Base-by-base conservation (phyloP, 1,140 invertebrate species). In the Drosophila parabipectinata region DNA sequence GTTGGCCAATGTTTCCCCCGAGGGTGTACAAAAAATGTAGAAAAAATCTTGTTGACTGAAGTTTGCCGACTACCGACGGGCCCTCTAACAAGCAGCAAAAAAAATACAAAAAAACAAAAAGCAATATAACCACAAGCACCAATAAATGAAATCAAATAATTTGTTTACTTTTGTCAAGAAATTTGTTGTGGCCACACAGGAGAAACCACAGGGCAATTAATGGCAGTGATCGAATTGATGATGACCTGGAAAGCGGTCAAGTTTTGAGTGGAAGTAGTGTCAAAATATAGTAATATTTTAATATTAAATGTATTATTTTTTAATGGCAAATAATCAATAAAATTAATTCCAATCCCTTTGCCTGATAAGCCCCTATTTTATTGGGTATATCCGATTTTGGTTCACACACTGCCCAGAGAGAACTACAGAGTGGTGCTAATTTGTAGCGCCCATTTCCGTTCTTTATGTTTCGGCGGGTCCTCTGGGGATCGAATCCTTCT, bases 361-460 rank as follows among this genome's bases (percentile, higher is more conserved):
- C 48, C 48, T 7, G 3, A 3, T 1, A 59, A 12, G 2, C 34
- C 15, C 15, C 4, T 1, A 3, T 4, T 1, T 21, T 39, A 45
- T 18, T 50, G 5, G 67, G 67, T 71, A 69, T 39, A 2, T 12
- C 64, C 26, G n/a, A 69, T 71, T 66, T 68, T 71, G 58, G 54
- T 77, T 77, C 66, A 77, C 75, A 72, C 74, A 72, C 53, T 66
- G 41, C 15, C 41, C 41, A 18, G 52, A 51, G 52, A 55, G 37
- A 62, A 45, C 59, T 52, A 39, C 50, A 51, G 26, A 61, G 39
- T 71, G 56, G 78, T 72, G 80, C 67, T 84, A 84, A 84, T 84
- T 84, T 84, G 80, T 84, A 72, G 80, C 72, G 56, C 59, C 80
- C 80, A 84, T 84, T 84, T 84, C 81, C 81, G 80, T 80, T 84